Evolutionary conservation across 2,113 vertebrate genomes (phyloP), one percentile per base, ranked within the genome.

Genomic region (Elgaria multicarinata): DNA sequence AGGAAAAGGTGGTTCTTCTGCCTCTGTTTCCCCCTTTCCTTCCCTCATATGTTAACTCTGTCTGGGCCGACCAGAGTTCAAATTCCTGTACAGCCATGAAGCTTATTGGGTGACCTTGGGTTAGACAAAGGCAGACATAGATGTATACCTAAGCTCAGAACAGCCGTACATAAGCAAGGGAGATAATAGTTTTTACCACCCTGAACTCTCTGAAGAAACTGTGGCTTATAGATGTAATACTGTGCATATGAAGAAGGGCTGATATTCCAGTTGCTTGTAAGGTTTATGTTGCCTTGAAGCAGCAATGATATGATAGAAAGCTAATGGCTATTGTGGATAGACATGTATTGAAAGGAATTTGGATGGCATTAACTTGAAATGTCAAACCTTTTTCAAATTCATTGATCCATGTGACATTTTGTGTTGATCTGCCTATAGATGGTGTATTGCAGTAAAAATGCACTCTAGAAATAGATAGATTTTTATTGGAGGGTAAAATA

Each of bases 381-480:
- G 82, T 71, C 42, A 84, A 69, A 50, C 42, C 66, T 46, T 50
- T 50, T 84, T 62, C 42, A 84, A 50, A 66, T 46, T n/a, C 42
- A 84, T 84, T 84, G 82, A 84, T 84, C 39, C 82, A 69, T 69
- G 39, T 50, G 64, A 69, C 28, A 50, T 71, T 69, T 69, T 84
- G 44, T 69, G 14, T 69, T 84, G 66, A 39, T 69, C 39, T 83
- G 26, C 31, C 44, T 83, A 42, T 67, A 67, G 12, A 67, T 69
- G 28, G 36, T 69, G 14, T 46, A 69, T 39, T 69, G 39, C 82
- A 69, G 33, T 62, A 58, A 62, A 81, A 81, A 76, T 81, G 53
- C 9, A 81, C 50, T 81, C 22, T 6, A 58, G 53, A 83, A 83
- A 67, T 83, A 46, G 82, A 46, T n/a, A 64, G 80, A 62, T 64